phyloP scores from a whole-genome alignment of 2,797 vertebrate species.

The Enteromius trimaculatus region DNA sequence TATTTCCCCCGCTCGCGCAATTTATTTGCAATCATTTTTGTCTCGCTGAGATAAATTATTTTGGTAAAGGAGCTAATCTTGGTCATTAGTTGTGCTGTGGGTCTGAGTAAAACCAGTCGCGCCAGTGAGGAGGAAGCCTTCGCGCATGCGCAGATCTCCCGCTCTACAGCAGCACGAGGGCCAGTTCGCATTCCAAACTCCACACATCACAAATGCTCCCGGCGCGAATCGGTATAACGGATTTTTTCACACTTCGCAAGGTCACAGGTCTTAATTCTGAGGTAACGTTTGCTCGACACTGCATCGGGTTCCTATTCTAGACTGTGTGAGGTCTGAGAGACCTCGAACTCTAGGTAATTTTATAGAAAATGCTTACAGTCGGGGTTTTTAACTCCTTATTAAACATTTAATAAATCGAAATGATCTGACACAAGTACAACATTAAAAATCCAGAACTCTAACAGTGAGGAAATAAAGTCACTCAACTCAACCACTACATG shows the following conservation, averaged over 20 bases:
- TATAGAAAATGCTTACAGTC: neutral
- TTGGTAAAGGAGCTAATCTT: constrained; percentile 54
- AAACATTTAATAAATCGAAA: neutral
- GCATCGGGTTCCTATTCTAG: neutral
- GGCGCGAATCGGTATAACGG: constrained; percentile 41
- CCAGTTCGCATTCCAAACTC: constrained; percentile 75
- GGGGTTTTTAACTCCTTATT: neutral
- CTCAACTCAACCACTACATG: neutral
- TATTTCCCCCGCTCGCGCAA: constrained; percentile 56
- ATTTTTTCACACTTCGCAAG: no score
- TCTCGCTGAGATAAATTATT: constrained; percentile 60
- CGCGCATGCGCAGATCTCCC: constrained; percentile 26
- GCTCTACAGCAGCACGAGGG: constrained; percentile 62
- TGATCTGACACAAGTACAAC: neutral
- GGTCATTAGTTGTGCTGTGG: constrained; percentile 50
- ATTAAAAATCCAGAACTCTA: no score
- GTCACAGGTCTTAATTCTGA: neutral
- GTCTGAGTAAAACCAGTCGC: constrained; percentile 13
- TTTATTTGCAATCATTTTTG: constrained; percentile 63
- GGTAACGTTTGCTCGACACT: neutral
- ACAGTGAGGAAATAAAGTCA: neutral
- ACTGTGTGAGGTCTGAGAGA: neutral
- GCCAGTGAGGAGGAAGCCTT: neutral
- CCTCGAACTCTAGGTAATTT: neutral
- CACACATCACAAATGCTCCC: constrained; percentile 69